Conservation (phyloP, 2,113 vertebrate species). For the Balaeniceps rex region DNA sequence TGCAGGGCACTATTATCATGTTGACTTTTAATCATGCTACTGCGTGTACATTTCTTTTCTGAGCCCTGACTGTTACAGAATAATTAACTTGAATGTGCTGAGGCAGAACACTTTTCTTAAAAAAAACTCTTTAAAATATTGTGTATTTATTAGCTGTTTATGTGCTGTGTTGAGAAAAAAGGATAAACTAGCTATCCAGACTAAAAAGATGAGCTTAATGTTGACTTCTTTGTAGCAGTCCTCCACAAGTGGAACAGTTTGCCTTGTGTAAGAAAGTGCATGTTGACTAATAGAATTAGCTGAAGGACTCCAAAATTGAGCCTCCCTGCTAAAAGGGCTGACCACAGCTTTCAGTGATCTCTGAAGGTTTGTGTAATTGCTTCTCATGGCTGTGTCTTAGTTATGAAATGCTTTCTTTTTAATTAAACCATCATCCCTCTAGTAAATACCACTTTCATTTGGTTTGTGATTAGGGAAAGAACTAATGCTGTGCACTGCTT, state of each 20-base stretch:
- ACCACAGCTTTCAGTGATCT: not conserved
- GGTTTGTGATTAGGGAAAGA: slow-evolving; percentile 35
- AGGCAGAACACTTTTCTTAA: not conserved
- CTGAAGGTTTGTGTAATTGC: not conserved
- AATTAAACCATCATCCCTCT: slow-evolving; percentile 55
- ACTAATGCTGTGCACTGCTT: not conserved
- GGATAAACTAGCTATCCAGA: not conserved
- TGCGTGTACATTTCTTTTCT: not conserved
- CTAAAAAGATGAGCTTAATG: not conserved
- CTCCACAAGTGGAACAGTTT: not conserved
- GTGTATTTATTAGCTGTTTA: not conserved
- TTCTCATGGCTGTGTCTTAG: slow-evolving; percentile 7
- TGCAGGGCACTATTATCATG: not conserved
- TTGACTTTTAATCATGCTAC: not conserved
- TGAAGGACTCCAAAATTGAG: not conserved
- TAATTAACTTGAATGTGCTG: not conserved
- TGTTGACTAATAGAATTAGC: not conserved
- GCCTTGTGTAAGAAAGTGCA: not conserved
- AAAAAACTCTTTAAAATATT: not conserved
- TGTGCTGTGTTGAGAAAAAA: not conserved
- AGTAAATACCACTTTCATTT: slow-evolving; percentile 53
- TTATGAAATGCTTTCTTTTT: slow-evolving; percentile 47
- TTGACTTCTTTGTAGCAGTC: not conserved
- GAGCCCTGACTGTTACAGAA: not conserved
- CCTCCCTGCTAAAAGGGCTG: not conserved